Evolutionary conservation across 2,797 vertebrate genomes (phyloP), one percentile per base, ranked within the genome.

Genomic region (Paedocypris micromegethes): DNA sequence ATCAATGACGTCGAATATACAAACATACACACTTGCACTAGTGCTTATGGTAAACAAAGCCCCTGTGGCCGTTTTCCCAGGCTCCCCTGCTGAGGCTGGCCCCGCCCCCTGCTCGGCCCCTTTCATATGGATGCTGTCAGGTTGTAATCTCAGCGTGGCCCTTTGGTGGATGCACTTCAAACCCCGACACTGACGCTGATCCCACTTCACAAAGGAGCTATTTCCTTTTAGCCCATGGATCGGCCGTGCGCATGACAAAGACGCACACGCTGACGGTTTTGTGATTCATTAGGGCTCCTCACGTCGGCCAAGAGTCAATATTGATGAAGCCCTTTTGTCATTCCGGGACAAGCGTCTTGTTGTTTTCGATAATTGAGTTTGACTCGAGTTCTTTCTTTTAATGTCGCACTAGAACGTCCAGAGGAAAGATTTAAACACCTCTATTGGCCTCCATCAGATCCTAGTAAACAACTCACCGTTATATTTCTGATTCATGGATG

Each of bases 41-140:
- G 23, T 23, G 23, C 23, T 23, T 23, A 23, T 23, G 23, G 23
- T 23, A 23, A 23, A 23, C 1, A 23, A 23, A 23, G 23, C 23
- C 23, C 23, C 23, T 23, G 23, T 23, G 23, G 23, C 23, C 1
- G 23, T 79, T 86, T 87, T 87, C 86, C 83, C 84, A 85, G 75
- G 84, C 68, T 71, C 59, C 49, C 88, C 86, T 81, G 85, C 87
- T 88, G 90, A 80, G 89, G 55, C 85, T 83, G 83, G 80, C 78
- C 80, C 78, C 78, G 73, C 69, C 81, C 81, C 84, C 81, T 82
- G 80, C 69, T 81, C 76, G 49, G 82, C 78, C 75, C 81, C 87
- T 91, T 92, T 91, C 89, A 91, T 89, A 92, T 91, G 89, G 88
- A 91, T 84, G 40, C 66, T 70, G 81, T 87, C 69, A 75, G 83